Conservation (phyloP, 2,888 invertebrate species). For the Drosophila mimetica region DNA sequence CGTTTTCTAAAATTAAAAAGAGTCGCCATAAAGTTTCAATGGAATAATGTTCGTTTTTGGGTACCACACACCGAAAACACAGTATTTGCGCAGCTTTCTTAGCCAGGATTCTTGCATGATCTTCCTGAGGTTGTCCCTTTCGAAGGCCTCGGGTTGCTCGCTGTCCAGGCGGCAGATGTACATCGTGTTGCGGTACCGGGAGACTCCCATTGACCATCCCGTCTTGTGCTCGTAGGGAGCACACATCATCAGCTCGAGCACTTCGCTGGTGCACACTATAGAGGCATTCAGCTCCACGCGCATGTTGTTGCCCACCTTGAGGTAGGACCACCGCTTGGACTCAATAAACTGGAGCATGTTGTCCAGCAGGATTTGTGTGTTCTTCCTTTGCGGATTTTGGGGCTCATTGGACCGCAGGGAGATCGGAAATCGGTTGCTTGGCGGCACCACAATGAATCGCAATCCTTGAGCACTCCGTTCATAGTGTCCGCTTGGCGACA, state of each 20-base stretch:
- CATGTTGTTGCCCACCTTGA: not conserved
- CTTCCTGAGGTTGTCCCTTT: not conserved
- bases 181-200: conserved; percentile 55
- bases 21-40: too few species aligned
- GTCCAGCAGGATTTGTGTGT: conserved; percentile 28
- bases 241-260: conserved; percentile 53
- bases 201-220: conserved; percentile 50
- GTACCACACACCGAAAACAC: conserved; percentile 8
- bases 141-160: not conserved
- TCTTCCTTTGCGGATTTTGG: not conserved
- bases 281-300: conserved; percentile 24
- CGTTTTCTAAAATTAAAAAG: conserved; percentile 3
- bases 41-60: not conserved
- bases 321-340: not conserved
- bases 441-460: conserved; percentile 26
- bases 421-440: conserved; percentile 1
- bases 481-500: conserved; percentile 44
- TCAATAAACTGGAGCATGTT: conserved; percentile 54
- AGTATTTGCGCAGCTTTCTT: conserved; percentile 27
- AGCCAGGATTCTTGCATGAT: conserved; percentile 15
- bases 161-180: conserved; percentile 43
- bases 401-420: not conserved
- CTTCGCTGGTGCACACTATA: conserved; percentile 55
- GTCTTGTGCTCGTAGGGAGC: conserved; percentile 49
- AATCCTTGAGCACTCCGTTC: conserved; percentile 28